Conservation (phyloP, 2,113 vertebrate genomes). For the Uropsilus gracilis region DNA sequence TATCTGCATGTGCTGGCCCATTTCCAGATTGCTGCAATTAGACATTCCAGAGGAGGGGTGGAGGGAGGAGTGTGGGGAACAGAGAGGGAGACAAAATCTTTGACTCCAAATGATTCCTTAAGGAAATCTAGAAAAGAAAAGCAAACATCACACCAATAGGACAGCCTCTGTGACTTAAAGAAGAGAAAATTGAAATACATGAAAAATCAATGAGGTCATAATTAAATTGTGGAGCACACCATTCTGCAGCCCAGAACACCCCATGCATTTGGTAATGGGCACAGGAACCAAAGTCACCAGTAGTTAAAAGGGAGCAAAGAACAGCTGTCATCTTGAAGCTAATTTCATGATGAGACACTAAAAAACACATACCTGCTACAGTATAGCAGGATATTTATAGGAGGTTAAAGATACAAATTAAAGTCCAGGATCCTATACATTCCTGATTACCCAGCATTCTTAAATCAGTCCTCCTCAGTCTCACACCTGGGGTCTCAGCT, state of each 20-base stretch:
- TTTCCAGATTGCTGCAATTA: conserved; percentile 66
- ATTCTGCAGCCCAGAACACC: conserved; percentile 77
- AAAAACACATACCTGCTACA: conserved; percentile 86
- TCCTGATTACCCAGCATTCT: conserved; percentile 97
- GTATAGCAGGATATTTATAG: conserved; percentile 92
- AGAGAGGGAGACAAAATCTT: conserved; percentile 74
- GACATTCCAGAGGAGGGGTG: conserved; percentile 65
- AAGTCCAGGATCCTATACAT: conserved; percentile 88
- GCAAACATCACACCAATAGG: conserved; percentile 82
- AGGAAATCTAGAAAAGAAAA: conserved; percentile 84
- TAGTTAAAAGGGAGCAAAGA: conserved; percentile 84
- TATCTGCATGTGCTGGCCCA: conserved; percentile 60
- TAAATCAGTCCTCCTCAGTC: conserved; percentile 90
- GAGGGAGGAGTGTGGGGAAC: neutral
- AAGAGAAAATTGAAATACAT: conserved; percentile 90
- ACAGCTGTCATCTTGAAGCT: conserved; percentile 83
- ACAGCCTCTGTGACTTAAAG: conserved; percentile 82
- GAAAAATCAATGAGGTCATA: conserved; percentile 91
- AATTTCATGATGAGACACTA: conserved; percentile 85
- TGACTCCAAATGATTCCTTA: conserved; percentile 82
- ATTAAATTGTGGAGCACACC: conserved; percentile 86
- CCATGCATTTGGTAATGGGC: conserved; percentile 85
- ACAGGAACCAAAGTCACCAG: conserved; percentile 81
- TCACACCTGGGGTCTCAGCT: conserved; percentile 98
- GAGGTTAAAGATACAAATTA: conserved; percentile 93